These are phyloP conservation scores for Nephrotoma appendiculata DNA, from an alignment of 2,888 invertebrate genomes.

Conservation along the genomic window DNA sequence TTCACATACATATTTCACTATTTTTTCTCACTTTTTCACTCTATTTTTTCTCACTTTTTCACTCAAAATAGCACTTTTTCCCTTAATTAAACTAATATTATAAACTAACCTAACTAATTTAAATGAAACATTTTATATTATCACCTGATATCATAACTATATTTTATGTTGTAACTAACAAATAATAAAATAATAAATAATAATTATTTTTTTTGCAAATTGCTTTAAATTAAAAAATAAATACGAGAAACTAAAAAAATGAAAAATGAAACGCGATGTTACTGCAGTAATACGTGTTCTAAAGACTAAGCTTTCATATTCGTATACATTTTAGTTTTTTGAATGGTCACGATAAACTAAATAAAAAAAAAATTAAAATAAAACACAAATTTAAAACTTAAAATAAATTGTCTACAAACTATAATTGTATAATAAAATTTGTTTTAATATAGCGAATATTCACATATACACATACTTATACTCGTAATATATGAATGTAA, in stretches of 20 bases:
- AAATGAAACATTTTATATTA: background rate
- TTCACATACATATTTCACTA: background rate
- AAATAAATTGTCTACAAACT: background rate
- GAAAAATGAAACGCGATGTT: background rate
- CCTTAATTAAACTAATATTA: background rate
- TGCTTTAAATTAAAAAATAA: background rate
- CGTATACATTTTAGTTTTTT: background rate
- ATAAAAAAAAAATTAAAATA: background rate
- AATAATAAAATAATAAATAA: background rate
- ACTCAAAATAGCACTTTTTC: background rate
- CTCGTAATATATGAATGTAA: background rate
- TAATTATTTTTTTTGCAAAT: background rate
- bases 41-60: background rate
- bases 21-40: background rate
- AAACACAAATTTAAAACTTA: background rate
- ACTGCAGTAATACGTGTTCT: constrained; percentile 2
- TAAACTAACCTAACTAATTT: background rate
- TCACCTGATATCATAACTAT: background rate
- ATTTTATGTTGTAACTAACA: background rate
- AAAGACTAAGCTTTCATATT: background rate
- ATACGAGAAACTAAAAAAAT: background rate
- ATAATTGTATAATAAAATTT: background rate
- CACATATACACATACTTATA: background rate
- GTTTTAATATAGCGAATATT: background rate
- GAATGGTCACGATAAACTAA: background rate